Evolutionary conservation across 2,888 invertebrate species (phyloP).

Genomic region (Trissonchulus latispiculum): DNA sequence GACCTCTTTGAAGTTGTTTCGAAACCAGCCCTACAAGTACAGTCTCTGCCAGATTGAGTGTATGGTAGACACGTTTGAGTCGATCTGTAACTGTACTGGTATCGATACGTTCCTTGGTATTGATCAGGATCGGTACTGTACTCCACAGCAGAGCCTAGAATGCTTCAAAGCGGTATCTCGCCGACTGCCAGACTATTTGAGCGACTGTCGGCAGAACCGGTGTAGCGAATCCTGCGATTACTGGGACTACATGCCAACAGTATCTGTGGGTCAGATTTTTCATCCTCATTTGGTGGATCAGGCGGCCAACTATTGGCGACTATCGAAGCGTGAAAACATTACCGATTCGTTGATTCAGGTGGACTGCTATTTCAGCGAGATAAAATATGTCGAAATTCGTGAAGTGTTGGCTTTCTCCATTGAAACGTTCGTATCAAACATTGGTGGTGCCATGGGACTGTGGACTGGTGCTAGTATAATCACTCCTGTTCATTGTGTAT

Average conservation of each 20-base stretch:
- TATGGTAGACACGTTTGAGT: slow-evolving; percentile 5
- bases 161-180: not conserved
- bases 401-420: slow-evolving; percentile 15
- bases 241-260: not conserved
- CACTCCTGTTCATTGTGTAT: slow-evolving; percentile 20
- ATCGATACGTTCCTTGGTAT: slow-evolving; percentile 2
- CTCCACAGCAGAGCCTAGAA: not conserved
- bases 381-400: slow-evolving; percentile 20
- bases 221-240: slow-evolving; percentile 6
- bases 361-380: slow-evolving; percentile 21
- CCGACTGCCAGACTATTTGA: not conserved
- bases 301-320: not conserved
- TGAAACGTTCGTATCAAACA: slow-evolving; percentile 19
- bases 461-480: slow-evolving; percentile 23
- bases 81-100: slow-evolving; percentile 13
- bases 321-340: not conserved
- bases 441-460: slow-evolving; percentile 23
- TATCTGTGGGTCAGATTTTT: slow-evolving; percentile 2
- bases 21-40: not conserved
- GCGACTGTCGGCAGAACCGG: not conserved
- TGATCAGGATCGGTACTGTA: not conserved
- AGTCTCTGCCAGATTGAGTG: slow-evolving; percentile 13
- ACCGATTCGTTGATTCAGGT: slow-evolving; percentile 18
- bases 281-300: not conserved
- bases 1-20: not conserved